Evolutionary conservation across 2,888 invertebrate genomes (phyloP), one percentile per base, ranked within the genome.

Genomic region (Cerastis rubricosa): DNA sequence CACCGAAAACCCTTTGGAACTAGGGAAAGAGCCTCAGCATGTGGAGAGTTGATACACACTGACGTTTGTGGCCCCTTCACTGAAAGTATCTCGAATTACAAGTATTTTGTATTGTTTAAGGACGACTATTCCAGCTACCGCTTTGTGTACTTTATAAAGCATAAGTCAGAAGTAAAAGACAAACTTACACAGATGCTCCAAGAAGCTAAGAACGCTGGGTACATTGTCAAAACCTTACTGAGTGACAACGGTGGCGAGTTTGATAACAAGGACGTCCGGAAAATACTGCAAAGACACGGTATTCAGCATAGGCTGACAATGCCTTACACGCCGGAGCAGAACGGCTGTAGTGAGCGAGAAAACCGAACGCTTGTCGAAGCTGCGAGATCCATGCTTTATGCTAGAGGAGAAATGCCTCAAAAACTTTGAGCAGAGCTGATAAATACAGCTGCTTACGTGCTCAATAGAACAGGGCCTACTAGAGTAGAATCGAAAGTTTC

Each of bases 201-300:
- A 22, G 29, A 67, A 14, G 12, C 49, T 22, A 67, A 49, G 19
- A 66, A 22, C 6, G 19, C 7, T 19, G 45, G 19, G 12, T 17
- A 47, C 25, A 66, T 19, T 19, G 25, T 19, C 11, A 66, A 47
- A 2, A 19, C 25, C 25, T 19, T 66, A 12, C 66, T 47, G 25
- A 66, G 45, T 11, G 66, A 65, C 25, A 65, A 65, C 19, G 43
- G n/a, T n/a, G 64, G n/a, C 43, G 43, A 64, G 25, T 64, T 64
- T 64, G 43, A 64, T 8, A 64, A 65, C 4, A 65, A 19, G 11
- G 29, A 25, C 29, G 11, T 66, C 29, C 45, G n/a, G n/a, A n/a
- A n/a, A n/a, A n/a, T n/a, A n/a, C n/a, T n/a, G n/a, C n/a, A n/a
- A n/a, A n/a, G n/a, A n/a, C n/a, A n/a, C n/a, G n/a, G n/a, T n/a